Conservation (phyloP, 2,797 vertebrate species). For the Perodicticus potto region DNA sequence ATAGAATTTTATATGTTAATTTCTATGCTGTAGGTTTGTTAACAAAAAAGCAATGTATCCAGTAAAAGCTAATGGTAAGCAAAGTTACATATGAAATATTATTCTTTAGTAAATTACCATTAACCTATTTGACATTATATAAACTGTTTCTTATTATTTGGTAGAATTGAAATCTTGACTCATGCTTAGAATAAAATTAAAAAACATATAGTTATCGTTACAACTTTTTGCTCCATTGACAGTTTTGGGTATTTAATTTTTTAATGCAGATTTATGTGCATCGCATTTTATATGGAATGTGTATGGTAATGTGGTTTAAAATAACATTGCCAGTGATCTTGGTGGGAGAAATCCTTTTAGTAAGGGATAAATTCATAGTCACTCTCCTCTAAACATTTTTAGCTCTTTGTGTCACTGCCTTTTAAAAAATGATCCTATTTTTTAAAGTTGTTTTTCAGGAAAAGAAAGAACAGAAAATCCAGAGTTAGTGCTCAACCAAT, state of each 20-base stretch:
- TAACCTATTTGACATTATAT: background rate
- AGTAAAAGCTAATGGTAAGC: background rate
- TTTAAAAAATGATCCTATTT: constrained; percentile 65
- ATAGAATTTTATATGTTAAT: background rate
- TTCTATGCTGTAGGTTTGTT: background rate
- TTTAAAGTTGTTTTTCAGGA: constrained; percentile 65
- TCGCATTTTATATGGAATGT: constrained; percentile 24
- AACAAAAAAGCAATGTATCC: background rate
- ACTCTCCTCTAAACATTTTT: constrained; percentile 44
- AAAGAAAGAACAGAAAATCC: constrained; percentile 49
- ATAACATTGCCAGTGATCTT: background rate
- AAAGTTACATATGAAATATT: background rate
- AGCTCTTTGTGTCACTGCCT: background rate
- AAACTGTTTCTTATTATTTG: background rate
- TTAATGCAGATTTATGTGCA: constrained; percentile 10
- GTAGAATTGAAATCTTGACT: background rate
- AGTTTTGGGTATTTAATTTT: constrained; percentile 29
- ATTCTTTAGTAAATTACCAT: background rate
- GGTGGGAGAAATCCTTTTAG: constrained; percentile 13
- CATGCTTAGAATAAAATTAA: background rate
- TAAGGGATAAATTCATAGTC: constrained; percentile 8
- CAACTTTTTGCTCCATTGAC: background rate
- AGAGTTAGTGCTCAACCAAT: constrained; percentile 58
- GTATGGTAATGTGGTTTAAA: constrained; percentile 48
- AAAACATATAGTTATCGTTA: background rate